A percentile compares a stretch with the other conserved stretches of the same genome.
phyloP scores from a whole-genome alignment of 2,113 vertebrate species.

The Spizaetus ornatus region DNA sequence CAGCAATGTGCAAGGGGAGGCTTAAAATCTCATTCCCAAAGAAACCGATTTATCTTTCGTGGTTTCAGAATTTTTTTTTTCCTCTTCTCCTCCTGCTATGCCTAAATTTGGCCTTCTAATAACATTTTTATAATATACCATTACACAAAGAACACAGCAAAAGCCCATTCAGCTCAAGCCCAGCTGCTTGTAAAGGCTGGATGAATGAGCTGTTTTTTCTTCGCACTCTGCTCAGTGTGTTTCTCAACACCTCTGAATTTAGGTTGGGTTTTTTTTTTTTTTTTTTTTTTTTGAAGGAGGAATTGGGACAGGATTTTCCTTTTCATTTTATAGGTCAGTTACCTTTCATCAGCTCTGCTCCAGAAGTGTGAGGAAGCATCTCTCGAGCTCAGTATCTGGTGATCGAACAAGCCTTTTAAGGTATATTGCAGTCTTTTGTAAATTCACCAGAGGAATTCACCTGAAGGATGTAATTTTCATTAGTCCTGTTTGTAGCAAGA shows the following conservation, averaged over 20 bases:
- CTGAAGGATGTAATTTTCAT: background rate
- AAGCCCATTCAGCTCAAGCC: conserved; percentile 49
- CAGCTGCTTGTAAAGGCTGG: conserved; percentile 65
- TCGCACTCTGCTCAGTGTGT: conserved; percentile 16
- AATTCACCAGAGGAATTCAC: background rate
- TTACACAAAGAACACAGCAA: conserved; percentile 63
- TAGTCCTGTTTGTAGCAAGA: background rate
- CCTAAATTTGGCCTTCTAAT: conserved; percentile 69
- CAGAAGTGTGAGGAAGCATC: background rate
- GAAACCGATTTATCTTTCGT: conserved; percentile 58
- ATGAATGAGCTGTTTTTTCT: conserved; percentile 62
- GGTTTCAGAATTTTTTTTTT: conserved; percentile 11
- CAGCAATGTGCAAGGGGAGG: background rate
- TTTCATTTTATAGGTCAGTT: conserved; percentile 4
- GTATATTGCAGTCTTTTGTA: background rate
- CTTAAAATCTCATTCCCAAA: conserved; percentile 46
- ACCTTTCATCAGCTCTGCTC: background rate
- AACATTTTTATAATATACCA: conserved; percentile 65
- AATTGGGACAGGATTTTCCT: conserved; percentile 20
- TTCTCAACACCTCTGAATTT: conserved; percentile 71
- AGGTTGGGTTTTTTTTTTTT: background rate
- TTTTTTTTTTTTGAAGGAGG: background rate
- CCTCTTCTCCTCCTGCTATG: conserved; percentile 43
- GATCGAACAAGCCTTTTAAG: background rate
- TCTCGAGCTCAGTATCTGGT: background rate